A percentile compares a stretch with the other conserved stretches of the same genome.
Conservation (phyloP, 92 coral and sea anemone genomes). For the Zoanthus sansibaricus region DNA sequence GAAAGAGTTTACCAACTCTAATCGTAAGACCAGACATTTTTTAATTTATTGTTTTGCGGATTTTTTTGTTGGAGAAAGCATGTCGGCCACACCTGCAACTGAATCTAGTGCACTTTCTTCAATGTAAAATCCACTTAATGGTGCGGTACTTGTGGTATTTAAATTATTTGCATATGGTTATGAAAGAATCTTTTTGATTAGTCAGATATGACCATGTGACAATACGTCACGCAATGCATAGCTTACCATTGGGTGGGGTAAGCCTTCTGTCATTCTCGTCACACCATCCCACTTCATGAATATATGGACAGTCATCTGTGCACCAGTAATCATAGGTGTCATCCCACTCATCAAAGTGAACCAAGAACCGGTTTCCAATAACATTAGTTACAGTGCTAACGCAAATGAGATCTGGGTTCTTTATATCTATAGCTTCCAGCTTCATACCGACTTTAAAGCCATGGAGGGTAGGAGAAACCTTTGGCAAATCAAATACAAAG, state of each 20-base stretch:
- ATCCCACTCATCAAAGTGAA: constrained; percentile 99
- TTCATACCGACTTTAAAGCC: constrained; percentile 95
- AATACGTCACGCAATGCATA: neutral
- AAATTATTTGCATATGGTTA: no score
- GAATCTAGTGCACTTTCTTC: no score
- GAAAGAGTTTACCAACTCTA: no score
- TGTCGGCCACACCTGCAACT: no score
- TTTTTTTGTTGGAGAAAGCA: no score
- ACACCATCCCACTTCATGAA: constrained; percentile 93
- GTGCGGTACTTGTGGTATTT: no score
- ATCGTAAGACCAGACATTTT: no score
- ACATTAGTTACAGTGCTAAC: constrained; percentile 99
- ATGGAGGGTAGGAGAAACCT: constrained; percentile 82
- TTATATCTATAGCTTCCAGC: constrained; percentile 95
- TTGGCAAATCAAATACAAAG: neutral
- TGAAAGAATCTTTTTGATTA: neutral
- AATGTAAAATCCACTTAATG: no score
- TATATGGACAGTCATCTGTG: constrained; percentile 94
- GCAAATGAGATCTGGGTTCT: constrained; percentile 98
- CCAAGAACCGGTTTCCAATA: constrained; percentile 95
- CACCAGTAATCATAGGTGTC: constrained; percentile 99
- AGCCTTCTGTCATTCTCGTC: constrained; percentile 72
- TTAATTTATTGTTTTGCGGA: no score
- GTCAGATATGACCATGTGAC: neutral
- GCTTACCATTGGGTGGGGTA: constrained; percentile 85